Conservation (phyloP, 2,113 vertebrate genomes). For the Carlito syrichta region DNA sequence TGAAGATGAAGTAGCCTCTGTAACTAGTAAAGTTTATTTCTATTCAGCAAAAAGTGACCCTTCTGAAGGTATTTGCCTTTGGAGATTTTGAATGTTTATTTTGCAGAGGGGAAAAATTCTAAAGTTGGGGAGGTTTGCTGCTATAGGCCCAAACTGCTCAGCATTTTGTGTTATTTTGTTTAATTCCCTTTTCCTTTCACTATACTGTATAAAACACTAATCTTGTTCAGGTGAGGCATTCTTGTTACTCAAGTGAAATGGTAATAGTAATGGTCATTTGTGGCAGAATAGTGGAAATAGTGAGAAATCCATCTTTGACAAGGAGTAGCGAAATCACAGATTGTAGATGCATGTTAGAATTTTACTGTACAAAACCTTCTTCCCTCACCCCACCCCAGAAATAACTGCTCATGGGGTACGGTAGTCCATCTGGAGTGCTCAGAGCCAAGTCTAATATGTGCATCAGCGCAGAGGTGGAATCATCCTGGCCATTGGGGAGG, state of each 20-base stretch:
- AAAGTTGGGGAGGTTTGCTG: not conserved
- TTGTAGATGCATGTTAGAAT: not conserved
- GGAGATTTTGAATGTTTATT: not conserved
- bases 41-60: not conserved
- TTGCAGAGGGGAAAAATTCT: not conserved
- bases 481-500: not conserved
- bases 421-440: not conserved
- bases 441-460: not conserved
- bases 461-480: not conserved
- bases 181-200: not conserved
- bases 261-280: constrained; percentile 12
- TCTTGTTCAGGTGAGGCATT: not conserved
- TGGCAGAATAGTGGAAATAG: not conserved
- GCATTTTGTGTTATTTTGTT: not conserved
- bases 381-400: not conserved
- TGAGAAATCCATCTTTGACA: constrained; percentile 28
- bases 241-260: constrained; percentile 39
- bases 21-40: not conserved
- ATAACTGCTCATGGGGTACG: not conserved
- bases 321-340: not conserved
- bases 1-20: not conserved
- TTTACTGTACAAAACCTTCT: not conserved
- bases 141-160: not conserved
- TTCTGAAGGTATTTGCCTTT: not conserved
- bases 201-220: not conserved